Conservation (phyloP, 2,113 vertebrate genomes). For the Gallinago paraguaiae region DNA sequence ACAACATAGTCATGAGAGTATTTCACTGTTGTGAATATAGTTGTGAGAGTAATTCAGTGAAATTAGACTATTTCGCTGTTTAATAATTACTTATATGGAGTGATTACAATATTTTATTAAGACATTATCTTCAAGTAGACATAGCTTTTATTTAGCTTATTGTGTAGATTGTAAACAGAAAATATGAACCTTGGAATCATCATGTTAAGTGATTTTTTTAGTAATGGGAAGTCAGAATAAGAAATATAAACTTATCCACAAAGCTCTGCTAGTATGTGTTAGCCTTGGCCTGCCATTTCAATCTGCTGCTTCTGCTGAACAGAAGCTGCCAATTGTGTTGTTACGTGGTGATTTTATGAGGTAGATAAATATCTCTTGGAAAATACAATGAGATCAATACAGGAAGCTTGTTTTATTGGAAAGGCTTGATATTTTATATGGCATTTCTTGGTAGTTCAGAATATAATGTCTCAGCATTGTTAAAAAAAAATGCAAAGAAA, state of each 20-base stretch:
- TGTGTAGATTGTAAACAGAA: neutral
- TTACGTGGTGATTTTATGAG: conserved; percentile 25
- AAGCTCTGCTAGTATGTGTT: neutral
- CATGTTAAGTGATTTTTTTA: neutral
- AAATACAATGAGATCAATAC: neutral
- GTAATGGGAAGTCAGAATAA: neutral
- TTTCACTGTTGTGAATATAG: too few species aligned
- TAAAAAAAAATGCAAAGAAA: neutral
- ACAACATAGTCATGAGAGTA: neutral
- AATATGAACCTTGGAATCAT: neutral
- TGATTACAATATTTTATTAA: neutral
- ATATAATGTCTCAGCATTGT: neutral
- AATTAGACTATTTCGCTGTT: neutral
- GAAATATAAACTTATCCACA: conserved; percentile 3
- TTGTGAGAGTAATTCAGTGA: too few species aligned
- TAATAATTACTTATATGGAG: neutral
- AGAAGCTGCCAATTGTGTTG: conserved; percentile 3
- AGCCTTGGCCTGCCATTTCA: conserved; percentile 27
- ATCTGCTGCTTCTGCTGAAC: conserved; percentile 15
- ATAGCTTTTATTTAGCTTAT: neutral
- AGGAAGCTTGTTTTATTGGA: neutral
- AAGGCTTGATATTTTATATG: neutral
- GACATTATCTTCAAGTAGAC: neutral
- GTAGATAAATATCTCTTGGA: conserved; percentile 28
- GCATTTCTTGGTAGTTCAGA: neutral